These are phyloP conservation scores for Ceratina calcarata DNA, from an alignment of 1,140 invertebrate species.

Conservation along the genomic window DNA sequence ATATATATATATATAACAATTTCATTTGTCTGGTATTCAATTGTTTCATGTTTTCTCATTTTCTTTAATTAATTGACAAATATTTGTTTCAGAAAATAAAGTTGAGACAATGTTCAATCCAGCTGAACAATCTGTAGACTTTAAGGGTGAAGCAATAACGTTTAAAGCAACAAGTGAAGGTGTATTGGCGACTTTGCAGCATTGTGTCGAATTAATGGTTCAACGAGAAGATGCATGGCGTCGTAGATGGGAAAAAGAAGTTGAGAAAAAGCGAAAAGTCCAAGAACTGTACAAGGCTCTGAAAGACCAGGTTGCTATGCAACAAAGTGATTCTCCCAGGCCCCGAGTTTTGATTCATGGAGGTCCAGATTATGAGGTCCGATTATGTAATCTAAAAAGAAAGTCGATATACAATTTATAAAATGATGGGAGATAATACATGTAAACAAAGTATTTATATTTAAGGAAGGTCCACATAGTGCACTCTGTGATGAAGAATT, in stretches of 20 bases:
- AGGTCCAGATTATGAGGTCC: constrained; percentile 95
- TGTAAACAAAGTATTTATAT: constrained; percentile 33
- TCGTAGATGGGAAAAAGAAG: constrained; percentile 91
- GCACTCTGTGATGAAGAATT: constrained; percentile 98
- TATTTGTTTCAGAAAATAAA: constrained; percentile 62
- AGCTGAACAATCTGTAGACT: constrained; percentile 82
- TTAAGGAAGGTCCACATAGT: constrained; percentile 96
- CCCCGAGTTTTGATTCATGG: constrained; percentile 77
- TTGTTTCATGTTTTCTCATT: constrained; percentile 10
- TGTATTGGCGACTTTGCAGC: constrained; percentile 92
- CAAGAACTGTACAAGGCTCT: constrained; percentile 88
- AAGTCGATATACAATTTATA: no score
- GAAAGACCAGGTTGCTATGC: constrained; percentile 76
- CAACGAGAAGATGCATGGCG: constrained; percentile 96
- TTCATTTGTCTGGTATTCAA: constrained; percentile 15
- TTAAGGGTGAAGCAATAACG: constrained; percentile 97
- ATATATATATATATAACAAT: no score
- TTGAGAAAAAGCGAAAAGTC: constrained; percentile 87
- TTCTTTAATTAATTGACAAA: background rate
- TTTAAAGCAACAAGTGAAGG: constrained; percentile 97
- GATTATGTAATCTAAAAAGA: constrained; percentile 44
- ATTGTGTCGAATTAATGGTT: constrained; percentile 95
- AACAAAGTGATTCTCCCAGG: constrained; percentile 74
- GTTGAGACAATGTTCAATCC: constrained; percentile 70
- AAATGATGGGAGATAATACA: background rate